Evolutionary conservation across 2,888 invertebrate genomes (phyloP).

Genomic region (Itoplectis maculator): DNA sequence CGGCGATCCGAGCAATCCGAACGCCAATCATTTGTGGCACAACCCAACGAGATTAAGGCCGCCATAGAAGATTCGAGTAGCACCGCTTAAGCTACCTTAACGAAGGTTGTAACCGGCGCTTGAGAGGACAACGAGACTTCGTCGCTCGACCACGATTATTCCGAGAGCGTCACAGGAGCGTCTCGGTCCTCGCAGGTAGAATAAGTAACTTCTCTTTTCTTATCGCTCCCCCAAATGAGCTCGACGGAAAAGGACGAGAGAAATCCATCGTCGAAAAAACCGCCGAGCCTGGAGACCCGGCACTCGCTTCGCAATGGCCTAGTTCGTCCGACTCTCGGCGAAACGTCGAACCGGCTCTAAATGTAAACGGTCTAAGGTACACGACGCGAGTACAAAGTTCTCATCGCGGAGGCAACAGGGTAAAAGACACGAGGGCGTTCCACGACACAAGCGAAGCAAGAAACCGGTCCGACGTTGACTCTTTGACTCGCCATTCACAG

Average conservation of each 20-base stretch:
- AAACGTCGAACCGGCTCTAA: slow-evolving; percentile 23
- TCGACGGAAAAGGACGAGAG: not conserved
- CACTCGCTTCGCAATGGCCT: slow-evolving; percentile 19
- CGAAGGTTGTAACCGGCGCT: slow-evolving; percentile 79
- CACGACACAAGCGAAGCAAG: not conserved
- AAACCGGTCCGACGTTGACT: slow-evolving; percentile 32
- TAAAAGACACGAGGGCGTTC: slow-evolving; percentile 18
- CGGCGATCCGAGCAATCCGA: slow-evolving; percentile 76
- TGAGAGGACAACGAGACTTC: slow-evolving; percentile 23
- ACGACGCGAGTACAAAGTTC: slow-evolving; percentile 29
- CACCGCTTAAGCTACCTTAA: slow-evolving; percentile 83
- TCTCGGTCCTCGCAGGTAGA: slow-evolving; percentile 25
- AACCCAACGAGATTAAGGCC: slow-evolving; percentile 83
- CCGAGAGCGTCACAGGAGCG: slow-evolving; percentile 5
- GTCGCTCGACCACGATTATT: slow-evolving; percentile 36
- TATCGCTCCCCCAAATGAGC: slow-evolving; percentile 11
- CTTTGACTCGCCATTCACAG: slow-evolving; percentile 56
- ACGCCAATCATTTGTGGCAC: slow-evolving; percentile 81
- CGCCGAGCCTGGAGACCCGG: slow-evolving; percentile 12
- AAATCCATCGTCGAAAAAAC: slow-evolving; percentile 8
- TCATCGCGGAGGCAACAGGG: slow-evolving; percentile 42
- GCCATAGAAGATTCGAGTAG: slow-evolving; percentile 81
- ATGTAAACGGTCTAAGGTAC: slow-evolving; percentile 9
- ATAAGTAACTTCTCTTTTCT: slow-evolving; percentile 30
- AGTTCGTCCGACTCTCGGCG: not conserved